Conservation (phyloP, 2,888 invertebrate species). For the Masnerella sp. region DNA sequence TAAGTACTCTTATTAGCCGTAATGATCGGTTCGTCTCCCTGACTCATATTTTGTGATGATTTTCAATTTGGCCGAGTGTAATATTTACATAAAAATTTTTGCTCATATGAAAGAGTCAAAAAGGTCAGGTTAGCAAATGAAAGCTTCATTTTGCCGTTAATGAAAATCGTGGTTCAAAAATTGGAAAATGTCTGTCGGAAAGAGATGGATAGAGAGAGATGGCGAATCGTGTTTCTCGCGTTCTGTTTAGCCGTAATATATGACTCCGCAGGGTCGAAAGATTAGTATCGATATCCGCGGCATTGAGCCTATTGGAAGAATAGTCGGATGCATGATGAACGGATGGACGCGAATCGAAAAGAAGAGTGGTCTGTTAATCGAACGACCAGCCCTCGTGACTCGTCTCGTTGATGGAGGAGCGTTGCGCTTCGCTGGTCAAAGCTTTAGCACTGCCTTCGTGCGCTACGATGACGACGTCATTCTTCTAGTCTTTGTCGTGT, state of each 20-base stretch:
- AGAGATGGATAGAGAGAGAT: slow-evolving; percentile 6
- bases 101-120: neutral
- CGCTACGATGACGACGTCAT: slow-evolving; percentile 53
- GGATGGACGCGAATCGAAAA: slow-evolving; percentile 56
- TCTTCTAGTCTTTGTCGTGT: slow-evolving; percentile 47
- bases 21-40: neutral
- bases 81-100: slow-evolving; percentile 19
- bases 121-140: slow-evolving; percentile 6
- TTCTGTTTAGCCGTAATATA: slow-evolving; percentile 39
- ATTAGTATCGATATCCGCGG: slow-evolving; percentile 46
- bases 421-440: slow-evolving; percentile 57
- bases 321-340: slow-evolving; percentile 52
- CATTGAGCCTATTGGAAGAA: slow-evolving; percentile 52
- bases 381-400: slow-evolving; percentile 52
- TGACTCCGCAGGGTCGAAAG: slow-evolving; percentile 47
- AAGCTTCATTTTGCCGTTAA: slow-evolving; percentile 20
- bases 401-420: slow-evolving; percentile 56
- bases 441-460: slow-evolving; percentile 54
- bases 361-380: slow-evolving; percentile 56
- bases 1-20: too few species aligned
- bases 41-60: neutral
- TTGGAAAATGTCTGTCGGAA: slow-evolving; percentile 16
- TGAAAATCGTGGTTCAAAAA: slow-evolving; percentile 30
- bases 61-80: slow-evolving; percentile 9
- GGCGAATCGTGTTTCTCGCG: slow-evolving; percentile 29